Conservation (phyloP, 2,113 vertebrate genomes). For the Platichthys flesus region DNA sequence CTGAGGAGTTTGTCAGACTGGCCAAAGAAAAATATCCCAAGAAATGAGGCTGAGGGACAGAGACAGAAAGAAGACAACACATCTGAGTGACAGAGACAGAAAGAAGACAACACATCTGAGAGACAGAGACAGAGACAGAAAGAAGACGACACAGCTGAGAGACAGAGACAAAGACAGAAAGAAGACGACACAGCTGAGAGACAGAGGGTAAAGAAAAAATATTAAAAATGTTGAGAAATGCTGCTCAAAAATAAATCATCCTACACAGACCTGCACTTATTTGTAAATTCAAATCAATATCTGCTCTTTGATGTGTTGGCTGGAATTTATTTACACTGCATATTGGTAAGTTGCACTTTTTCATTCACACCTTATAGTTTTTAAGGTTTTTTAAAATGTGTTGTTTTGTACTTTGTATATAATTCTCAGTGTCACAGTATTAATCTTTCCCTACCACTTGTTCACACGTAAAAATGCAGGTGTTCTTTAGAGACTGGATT, state of each 20-base stretch:
- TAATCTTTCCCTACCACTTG: not conserved
- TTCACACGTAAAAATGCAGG: no score
- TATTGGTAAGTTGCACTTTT: not conserved
- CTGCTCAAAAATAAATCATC: not conserved
- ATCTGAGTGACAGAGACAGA: no score
- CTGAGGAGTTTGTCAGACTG: conserved; percentile 89
- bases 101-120: no score
- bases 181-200: no score
- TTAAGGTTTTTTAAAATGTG: not conserved
- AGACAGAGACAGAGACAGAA: no score
- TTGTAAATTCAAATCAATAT: not conserved
- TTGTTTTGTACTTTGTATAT: not conserved
- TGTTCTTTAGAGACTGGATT: no score
- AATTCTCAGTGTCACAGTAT: not conserved
- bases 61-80: not conserved
- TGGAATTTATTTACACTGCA: not conserved
- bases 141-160: no score
- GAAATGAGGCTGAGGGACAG: conserved; percentile 49
- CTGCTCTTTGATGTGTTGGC: not conserved
- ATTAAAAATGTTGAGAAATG: not conserved
- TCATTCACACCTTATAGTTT: not conserved
- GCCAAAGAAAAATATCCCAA: conserved; percentile 87
- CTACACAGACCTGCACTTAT: not conserved
- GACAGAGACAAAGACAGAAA: no score
- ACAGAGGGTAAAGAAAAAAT: not conserved